phyloP scores from a whole-genome alignment of 2,888 invertebrate species.

The Amphiduros pacificus region DNA sequence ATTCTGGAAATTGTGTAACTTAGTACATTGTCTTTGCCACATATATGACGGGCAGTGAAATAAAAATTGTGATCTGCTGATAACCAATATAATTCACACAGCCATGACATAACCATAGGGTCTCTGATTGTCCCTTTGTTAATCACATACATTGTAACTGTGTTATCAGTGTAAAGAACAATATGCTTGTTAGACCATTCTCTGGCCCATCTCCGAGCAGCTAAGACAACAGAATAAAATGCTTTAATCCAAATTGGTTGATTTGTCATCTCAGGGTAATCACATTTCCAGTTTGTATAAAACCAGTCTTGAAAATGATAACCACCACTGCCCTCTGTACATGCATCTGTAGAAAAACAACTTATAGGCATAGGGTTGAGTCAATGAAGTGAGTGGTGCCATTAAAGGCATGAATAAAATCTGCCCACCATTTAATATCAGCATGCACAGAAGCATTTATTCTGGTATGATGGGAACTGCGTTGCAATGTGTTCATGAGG shows the following conservation, averaged over 20 bases:
- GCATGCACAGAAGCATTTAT: neutral
- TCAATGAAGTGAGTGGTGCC: neutral
- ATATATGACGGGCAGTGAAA: neutral
- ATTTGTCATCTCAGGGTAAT: no score
- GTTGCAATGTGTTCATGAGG: neutral
- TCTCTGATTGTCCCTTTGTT: conserved; percentile 10
- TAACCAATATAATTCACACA: neutral
- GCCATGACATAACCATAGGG: neutral
- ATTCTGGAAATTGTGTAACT: neutral
- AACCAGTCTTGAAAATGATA: no score
- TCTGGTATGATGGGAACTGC: neutral
- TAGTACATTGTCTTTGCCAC: neutral
- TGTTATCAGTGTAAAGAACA: conserved; percentile 4
- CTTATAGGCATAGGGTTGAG: neutral
- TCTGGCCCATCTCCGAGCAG: no score
- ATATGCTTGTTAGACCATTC: neutral
- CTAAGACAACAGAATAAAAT: neutral
- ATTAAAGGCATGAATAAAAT: neutral
- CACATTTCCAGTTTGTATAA: no score
- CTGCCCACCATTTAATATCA: conserved; percentile 1
- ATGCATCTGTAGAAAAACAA: neutral
- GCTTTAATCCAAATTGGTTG: conserved; percentile 6
- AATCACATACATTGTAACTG: neutral
- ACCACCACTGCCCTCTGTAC: neutral
- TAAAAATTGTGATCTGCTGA: neutral